Percentiles rank a stretch among this genome's conserved stretches.
These are phyloP conservation scores for Drosophila suboccidentalis DNA, from an alignment of 2,888 invertebrate species.

Conservation along the genomic window DNA sequence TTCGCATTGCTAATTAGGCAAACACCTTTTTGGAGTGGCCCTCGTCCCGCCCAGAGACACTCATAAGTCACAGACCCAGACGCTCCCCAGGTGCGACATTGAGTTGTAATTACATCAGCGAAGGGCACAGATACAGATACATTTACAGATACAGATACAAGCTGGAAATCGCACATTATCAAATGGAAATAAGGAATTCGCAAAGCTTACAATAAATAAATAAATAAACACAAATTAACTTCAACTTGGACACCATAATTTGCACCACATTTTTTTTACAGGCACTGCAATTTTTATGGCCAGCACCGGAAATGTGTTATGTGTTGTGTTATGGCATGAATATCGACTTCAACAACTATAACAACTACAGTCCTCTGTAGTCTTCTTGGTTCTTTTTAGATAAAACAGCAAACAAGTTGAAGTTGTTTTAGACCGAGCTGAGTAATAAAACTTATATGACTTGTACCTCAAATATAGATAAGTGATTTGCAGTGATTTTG, in stretches of 20 bases:
- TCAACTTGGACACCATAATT: constrained; percentile 16
- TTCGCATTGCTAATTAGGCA: constrained; percentile 52
- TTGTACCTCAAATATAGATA: constrained; percentile 9
- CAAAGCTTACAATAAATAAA: constrained; percentile 32
- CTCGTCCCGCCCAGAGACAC: constrained; percentile 22
- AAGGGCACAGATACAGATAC: constrained; percentile 21
- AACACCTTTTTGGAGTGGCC: constrained; percentile 37
- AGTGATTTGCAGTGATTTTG: constrained; percentile 31
- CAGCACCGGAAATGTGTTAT: constrained; percentile 54
- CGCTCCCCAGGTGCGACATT: constrained; percentile 37
- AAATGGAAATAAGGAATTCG: constrained; percentile 1
- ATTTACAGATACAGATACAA: neutral
- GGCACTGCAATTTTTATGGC: constrained; percentile 30
- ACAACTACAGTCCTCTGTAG: neutral
- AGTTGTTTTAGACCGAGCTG: constrained; percentile 4
- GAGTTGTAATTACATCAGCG: constrained; percentile 37
- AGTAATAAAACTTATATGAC: constrained; percentile 42
- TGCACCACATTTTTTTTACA: constrained; percentile 28
- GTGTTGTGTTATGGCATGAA: constrained; percentile 28
- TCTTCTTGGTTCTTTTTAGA: constrained; percentile 27
- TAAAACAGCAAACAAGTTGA: constrained; percentile 37
- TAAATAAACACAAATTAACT: constrained; percentile 56
- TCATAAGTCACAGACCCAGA: constrained; percentile 39
- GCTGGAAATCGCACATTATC: neutral
- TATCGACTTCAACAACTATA: constrained; percentile 1